These are phyloP conservation scores for Monodelphis domestica DNA, from an alignment of 2,797 vertebrate species.

Conservation along the genomic window DNA sequence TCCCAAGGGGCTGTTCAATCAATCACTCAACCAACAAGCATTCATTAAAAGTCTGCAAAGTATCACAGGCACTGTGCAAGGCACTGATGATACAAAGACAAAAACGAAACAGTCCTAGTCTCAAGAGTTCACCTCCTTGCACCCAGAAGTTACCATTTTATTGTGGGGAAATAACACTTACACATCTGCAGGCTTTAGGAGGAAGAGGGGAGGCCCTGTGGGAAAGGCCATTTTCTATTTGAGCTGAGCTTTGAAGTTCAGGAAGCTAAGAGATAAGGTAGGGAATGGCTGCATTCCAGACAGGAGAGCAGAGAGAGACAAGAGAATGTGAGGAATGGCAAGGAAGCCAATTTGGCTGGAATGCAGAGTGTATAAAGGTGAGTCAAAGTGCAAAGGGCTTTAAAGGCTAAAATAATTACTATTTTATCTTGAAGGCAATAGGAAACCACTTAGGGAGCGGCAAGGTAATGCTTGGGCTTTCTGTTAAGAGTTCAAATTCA, in stretches of 20 bases:
- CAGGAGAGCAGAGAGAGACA: background rate
- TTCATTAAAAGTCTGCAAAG: background rate
- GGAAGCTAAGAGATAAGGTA: background rate
- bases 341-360: too few relatives aligned
- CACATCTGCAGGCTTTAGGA: background rate
- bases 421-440: too few relatives aligned
- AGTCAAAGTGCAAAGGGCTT: too few relatives aligned
- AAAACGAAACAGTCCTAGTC: background rate
- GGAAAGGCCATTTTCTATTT: background rate
- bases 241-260: background rate
- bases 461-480: too few relatives aligned
- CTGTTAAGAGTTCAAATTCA: too few relatives aligned
- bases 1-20: background rate
- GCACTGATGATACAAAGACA: background rate
- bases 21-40: background rate
- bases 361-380: too few relatives aligned
- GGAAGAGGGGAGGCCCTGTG: background rate
- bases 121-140: background rate
- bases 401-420: too few relatives aligned
- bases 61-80: background rate
- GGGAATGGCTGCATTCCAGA: background rate
- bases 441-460: too few relatives aligned
- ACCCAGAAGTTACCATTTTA: background rate
- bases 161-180: background rate
- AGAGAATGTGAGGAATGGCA: background rate